Base-by-base conservation (phyloP, 2,888 invertebrate genomes). In the Agrochola lychnidis region DNA sequence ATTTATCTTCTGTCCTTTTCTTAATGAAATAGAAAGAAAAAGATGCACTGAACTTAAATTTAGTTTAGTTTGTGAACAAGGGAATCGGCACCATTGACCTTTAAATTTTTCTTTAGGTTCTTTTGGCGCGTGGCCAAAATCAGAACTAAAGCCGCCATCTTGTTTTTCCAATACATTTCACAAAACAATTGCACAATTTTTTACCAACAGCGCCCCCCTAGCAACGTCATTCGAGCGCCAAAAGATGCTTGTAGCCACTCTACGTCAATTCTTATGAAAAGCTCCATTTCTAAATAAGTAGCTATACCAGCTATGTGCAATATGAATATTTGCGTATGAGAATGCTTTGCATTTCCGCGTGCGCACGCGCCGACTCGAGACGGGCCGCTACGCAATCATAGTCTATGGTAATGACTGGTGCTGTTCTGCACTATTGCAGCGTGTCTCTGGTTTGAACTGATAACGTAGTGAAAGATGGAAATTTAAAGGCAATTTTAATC, bases 311-410 rank as follows among this genome's bases (percentile, higher is more conserved):
- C 36, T 77, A 53, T 74, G 64, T 79, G 81, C 81, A 81, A 77
- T 82, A 61, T 78, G 56, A 69, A 82, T 72, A 83, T 82, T 67
- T 62, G 57, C 57, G 64, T 71, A 79, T 25, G 48, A 64, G 68
- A 71, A 69, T 61, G 45, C 59, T 76, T 70, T 81, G 76, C 78
- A 83, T 85, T 84, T 85, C 87, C 85, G 84, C 53, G 70, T 75
- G 84, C 66, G 76, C 71, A 42, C 12, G 73, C 84, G 67, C 57
- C 70, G 78, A 59, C 25, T 59, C 76, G 87, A 66, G 84, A 87
- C 84, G 78, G 56, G 45, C 76, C 84, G 87, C 87, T 84, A 85
- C 76, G 85, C 84, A 86, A 85, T 86, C 85, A 79, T 73, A 45
- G 73, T 73, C 56, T 73, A 70, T 70, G 61, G 53, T 84, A 75